Percentiles rank a stretch among this genome's conserved stretches.
Evolutionary conservation across 2,888 invertebrate genomes (phyloP).

Genomic region (Notodonta ziczac): DNA sequence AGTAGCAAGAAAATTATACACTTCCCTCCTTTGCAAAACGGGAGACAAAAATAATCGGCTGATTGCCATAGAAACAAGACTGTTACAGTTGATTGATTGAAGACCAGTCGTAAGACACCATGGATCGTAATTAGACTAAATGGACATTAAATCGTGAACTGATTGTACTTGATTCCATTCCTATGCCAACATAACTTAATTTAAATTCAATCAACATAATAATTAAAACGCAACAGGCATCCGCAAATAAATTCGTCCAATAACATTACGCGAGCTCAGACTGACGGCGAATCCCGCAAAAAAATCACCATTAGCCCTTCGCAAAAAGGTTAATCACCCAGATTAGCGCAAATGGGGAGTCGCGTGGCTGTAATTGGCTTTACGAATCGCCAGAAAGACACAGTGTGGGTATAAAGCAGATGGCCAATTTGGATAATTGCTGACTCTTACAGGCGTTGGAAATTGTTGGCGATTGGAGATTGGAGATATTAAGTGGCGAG

Average conservation of each 20-base stretch:
- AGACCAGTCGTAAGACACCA: too few relatives aligned
- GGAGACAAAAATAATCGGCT: too few relatives aligned
- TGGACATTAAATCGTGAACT: too few relatives aligned
- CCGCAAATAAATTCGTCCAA: constrained; percentile 31
- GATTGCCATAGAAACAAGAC: too few relatives aligned
- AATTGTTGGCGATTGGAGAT: not conserved
- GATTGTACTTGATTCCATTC: not conserved
- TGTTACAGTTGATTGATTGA: too few relatives aligned
- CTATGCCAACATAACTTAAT: not conserved
- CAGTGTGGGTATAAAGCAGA: constrained; percentile 23
- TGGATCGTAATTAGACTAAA: too few relatives aligned
- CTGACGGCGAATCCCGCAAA: constrained; percentile 46
- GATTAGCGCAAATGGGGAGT: constrained; percentile 63
- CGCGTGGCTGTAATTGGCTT: constrained; percentile 62
- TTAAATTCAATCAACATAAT: constrained; percentile 4
- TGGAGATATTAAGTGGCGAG: too few relatives aligned
- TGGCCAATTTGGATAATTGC: constrained; percentile 12
- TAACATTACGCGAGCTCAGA: constrained; percentile 41
- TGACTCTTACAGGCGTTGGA: not conserved
- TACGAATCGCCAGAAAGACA: constrained; percentile 30
- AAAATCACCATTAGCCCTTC: constrained; percentile 49
- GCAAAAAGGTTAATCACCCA: constrained; percentile 68
- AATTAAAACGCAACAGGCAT: constrained; percentile 43
- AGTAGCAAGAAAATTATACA: too few relatives aligned
- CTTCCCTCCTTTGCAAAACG: too few relatives aligned